Percentiles rank a stretch among this genome's conserved stretches.
phyloP scores from a whole-genome alignment of 2,797 vertebrate genomes.

The Crocodylus rhombifer region DNA sequence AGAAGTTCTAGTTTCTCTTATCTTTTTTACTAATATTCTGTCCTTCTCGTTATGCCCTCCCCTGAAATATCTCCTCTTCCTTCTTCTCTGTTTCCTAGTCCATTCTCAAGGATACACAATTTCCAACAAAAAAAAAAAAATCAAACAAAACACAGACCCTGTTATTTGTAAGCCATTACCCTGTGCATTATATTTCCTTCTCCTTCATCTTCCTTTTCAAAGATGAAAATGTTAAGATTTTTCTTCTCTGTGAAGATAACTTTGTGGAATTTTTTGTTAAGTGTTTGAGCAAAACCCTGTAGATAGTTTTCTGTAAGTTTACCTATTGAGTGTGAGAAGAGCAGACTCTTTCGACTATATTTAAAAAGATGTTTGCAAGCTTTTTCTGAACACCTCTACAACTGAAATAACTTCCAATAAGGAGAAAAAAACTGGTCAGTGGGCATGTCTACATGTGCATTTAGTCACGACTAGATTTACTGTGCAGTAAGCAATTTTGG shows the following conservation, averaged over 20 bases:
- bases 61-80: background rate
- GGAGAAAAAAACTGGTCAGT: background rate
- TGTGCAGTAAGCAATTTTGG: too few relatives aligned
- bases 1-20: background rate
- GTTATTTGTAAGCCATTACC: too few relatives aligned
- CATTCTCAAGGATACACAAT: background rate
- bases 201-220: background rate
- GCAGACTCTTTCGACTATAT: background rate
- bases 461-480: rapidly evolving
- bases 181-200: too few relatives aligned
- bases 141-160: background rate
- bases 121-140: background rate
- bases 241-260: background rate
- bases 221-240: background rate
- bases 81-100: background rate
- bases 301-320: too few relatives aligned
- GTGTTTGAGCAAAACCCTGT: too few relatives aligned
- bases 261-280: too few relatives aligned
- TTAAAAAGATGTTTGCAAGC: background rate
- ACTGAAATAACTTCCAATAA: background rate
- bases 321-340: too few relatives aligned
- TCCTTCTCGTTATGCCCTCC: background rate
- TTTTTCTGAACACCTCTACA: background rate
- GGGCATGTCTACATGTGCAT: background rate
- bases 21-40: background rate